Evolutionary conservation across 2,797 vertebrate species (phyloP).

Genomic region (Chrosomus eos): DNA sequence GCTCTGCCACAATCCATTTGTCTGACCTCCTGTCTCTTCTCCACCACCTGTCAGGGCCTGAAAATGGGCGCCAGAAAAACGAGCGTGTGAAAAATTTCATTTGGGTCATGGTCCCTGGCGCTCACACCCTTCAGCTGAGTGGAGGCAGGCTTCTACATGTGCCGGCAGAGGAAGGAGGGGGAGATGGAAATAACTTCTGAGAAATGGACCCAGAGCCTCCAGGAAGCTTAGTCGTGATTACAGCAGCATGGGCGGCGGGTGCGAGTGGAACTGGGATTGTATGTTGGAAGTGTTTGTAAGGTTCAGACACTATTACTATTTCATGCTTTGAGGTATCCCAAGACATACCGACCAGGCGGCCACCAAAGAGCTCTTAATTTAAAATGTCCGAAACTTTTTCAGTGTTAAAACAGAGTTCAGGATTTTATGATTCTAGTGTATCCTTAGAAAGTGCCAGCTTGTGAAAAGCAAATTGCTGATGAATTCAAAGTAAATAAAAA

Average conservation of each 20-base stretch:
- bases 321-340: neutral
- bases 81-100: constrained; percentile 66
- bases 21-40: constrained; percentile 19
- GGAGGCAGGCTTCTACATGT: constrained; percentile 48
- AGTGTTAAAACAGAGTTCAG: neutral
- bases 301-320: constrained; percentile 1
- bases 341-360: neutral
- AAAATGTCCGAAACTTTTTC: neutral
- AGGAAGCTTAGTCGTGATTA: constrained; percentile 54
- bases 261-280: neutral
- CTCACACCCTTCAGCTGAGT: constrained; percentile 65
- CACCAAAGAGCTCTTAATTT: neutral
- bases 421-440: neutral
- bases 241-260: constrained; percentile 54
- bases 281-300: constrained; percentile 1
- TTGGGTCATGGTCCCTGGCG: constrained; percentile 59
- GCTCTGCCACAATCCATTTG: neutral
- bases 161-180: constrained; percentile 56
- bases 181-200: constrained; percentile 61
- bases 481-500: neutral
- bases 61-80: constrained; percentile 51
- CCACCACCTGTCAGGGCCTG: constrained; percentile 23
- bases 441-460: neutral
- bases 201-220: constrained; percentile 60
- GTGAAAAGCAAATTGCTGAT: neutral